Conservation (phyloP, 2,797 vertebrate genomes). For the Rhadinocentrus ornatus region DNA sequence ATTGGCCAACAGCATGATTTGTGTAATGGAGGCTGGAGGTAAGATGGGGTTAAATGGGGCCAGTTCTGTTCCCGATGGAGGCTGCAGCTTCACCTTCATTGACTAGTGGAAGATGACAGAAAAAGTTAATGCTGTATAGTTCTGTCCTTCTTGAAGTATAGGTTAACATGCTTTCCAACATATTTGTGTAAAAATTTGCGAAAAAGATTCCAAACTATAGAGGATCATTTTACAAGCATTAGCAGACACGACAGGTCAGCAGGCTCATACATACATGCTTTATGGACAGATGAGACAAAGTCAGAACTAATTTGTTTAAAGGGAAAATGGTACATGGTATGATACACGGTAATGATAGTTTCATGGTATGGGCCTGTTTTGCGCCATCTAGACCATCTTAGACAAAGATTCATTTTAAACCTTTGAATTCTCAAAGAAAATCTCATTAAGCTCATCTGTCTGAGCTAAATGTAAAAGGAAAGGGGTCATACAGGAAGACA, state of each 20-base stretch:
- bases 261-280: not conserved
- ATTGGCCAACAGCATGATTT: slow-evolving; percentile 96
- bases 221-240: too few species aligned
- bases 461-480: too few species aligned
- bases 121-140: not conserved
- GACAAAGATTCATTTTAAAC: not conserved
- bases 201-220: too few species aligned
- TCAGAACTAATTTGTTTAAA: not conserved
- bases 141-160: not conserved
- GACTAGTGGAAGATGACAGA: slow-evolving; percentile 77
- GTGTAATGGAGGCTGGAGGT: slow-evolving; percentile 93
- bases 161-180: not conserved
- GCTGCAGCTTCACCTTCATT: slow-evolving; percentile 97
- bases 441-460: not conserved
- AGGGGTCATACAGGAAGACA: not conserved
- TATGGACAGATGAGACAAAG: not conserved
- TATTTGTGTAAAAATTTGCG: not conserved
- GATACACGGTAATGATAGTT: not conserved
- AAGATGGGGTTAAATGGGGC: slow-evolving; percentile 92
- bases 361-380: not conserved
- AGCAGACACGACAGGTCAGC: not conserved
- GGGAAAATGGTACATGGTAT: too few species aligned
- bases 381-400: too few species aligned
- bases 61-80: slow-evolving; percentile 92
- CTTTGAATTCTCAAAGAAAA: not conserved